These are phyloP conservation scores for Gila orcuttii DNA, from an alignment of 2,113 vertebrate species.

Conservation along the genomic window DNA sequence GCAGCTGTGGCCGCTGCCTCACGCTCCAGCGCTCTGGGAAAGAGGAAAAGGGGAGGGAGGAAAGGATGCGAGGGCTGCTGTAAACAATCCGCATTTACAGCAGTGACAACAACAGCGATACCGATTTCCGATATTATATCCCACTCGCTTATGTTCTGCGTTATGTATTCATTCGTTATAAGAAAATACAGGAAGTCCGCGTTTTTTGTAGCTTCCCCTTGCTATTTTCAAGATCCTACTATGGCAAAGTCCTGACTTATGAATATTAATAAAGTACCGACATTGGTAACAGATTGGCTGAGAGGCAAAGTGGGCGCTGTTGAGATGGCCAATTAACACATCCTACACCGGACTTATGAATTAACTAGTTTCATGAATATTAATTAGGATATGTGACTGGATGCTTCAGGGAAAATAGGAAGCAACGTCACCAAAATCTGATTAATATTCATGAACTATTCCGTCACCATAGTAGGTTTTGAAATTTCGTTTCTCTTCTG, in stretches of 20 bases:
- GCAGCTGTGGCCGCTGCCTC: constrained; percentile 55
- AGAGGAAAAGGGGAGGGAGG: constrained; percentile 52
- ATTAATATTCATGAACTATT: not conserved
- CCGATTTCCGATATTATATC: constrained; percentile 45
- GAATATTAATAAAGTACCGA: not conserved
- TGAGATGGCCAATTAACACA: not conserved
- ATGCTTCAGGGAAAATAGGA: not conserved
- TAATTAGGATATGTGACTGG: not conserved
- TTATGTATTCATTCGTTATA: constrained; percentile 48
- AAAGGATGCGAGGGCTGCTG: constrained; percentile 54
- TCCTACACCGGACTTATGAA: not conserved
- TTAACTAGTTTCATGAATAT: not conserved
- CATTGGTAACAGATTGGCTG: not conserved
- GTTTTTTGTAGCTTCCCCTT: constrained; percentile 54
- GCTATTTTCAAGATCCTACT: not conserved
- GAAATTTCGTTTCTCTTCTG: not conserved
- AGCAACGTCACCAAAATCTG: not conserved
- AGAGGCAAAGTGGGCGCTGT: constrained; percentile 25
- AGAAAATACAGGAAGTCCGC: constrained; percentile 74
- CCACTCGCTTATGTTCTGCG: constrained; percentile 56
- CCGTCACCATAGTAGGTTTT: constrained; percentile 10
- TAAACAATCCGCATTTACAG: constrained; percentile 71
- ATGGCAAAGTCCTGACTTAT: not conserved
- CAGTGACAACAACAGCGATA: constrained; percentile 30
- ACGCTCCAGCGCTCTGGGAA: constrained; percentile 51